Base-by-base conservation (phyloP, 2,888 invertebrate genomes). In the Drosophila pseudotakahashii region DNA sequence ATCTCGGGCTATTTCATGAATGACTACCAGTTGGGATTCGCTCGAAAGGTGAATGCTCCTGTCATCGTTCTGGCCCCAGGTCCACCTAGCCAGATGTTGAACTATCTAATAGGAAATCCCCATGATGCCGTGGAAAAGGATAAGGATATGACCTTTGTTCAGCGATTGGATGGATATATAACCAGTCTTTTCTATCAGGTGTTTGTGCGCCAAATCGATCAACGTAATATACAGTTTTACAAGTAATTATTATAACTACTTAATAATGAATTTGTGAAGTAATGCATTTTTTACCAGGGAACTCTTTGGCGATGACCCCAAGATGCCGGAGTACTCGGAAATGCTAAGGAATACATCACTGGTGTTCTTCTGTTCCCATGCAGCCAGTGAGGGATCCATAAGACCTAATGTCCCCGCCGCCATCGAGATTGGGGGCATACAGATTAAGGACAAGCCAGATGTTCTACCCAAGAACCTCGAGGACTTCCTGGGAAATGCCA, bases 371-470 rank as follows among this genome's bases (percentile, higher is more conserved):
- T 89, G 87, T 48, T 77, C 79, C 4, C 90, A 91, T 59, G 55
- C 58, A 0, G 87, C 87, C 52, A 86, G 85, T 42, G 87, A 91
- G 39, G 90, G 90, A 2, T 81, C 80, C 0, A 83, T 91, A 1
- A 70, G 84, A 42, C 85, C 92, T 5, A 74, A 80, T 75, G 89
- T 91, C 0, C 92, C 92, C 0, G 88, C 77, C 0, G 14, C 89
- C 1, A 71, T 92, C 3, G 90, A 92, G 72, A 79, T 91, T 23
- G 91, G 92, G 7, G 91, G 91, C 2, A 89, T 92, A 37, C 91
- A 92, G 60, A 74, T 91, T 0, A 91, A 91, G 30, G 82, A 87
- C 0, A 84, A 73, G 3, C 85, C 90, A 0, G 75, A 89, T 59
- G 79, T 86, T 0, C 55, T 92, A 6, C 92, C 92, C 11, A 63